These are phyloP conservation scores for Thymelicus lineola DNA, from an alignment of 2,888 invertebrate genomes.

Conservation along the genomic window DNA sequence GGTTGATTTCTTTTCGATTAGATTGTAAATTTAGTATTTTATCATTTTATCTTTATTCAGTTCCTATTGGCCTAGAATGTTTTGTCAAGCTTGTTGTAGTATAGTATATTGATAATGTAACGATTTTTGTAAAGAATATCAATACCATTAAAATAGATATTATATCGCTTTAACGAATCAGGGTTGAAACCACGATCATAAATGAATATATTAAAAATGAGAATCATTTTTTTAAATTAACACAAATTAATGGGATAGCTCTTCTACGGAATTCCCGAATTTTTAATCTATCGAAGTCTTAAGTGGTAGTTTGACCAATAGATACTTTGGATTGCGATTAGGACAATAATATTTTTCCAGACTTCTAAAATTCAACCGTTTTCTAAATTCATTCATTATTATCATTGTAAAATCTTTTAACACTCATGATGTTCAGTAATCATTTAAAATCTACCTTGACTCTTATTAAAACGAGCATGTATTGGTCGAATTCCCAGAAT, in stretches of 20 bases:
- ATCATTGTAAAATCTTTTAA: background rate
- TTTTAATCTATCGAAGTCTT: slow-evolving; percentile 33
- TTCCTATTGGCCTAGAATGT: slow-evolving; percentile 82
- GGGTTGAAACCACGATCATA: slow-evolving; percentile 81
- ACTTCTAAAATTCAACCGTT: background rate
- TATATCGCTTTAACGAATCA: slow-evolving; percentile 82
- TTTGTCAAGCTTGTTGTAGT: slow-evolving; percentile 75
- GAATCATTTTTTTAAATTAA: slow-evolving; percentile 55
- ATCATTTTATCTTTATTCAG: slow-evolving; percentile 65
- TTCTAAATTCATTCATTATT: background rate
- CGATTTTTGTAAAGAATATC: slow-evolving; percentile 61
- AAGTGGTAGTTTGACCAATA: slow-evolving; percentile 24
- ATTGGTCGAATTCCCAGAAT: slow-evolving; percentile 30
- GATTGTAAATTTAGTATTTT: slow-evolving; percentile 51
- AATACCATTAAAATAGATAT: slow-evolving; percentile 68
- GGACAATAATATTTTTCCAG: slow-evolving; percentile 16
- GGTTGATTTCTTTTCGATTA: slow-evolving; percentile 52
- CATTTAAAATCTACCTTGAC: background rate
- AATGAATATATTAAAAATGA: slow-evolving; percentile 61
- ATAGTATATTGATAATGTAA: slow-evolving; percentile 57
- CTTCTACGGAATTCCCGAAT: slow-evolving; percentile 54
- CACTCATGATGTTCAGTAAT: background rate
- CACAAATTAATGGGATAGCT: slow-evolving; percentile 67
- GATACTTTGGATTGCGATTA: slow-evolving; percentile 11
- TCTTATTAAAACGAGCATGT: slow-evolving; percentile 5